phyloP scores from a whole-genome alignment of 2,113 vertebrate species.

The Cygnus atratus region DNA sequence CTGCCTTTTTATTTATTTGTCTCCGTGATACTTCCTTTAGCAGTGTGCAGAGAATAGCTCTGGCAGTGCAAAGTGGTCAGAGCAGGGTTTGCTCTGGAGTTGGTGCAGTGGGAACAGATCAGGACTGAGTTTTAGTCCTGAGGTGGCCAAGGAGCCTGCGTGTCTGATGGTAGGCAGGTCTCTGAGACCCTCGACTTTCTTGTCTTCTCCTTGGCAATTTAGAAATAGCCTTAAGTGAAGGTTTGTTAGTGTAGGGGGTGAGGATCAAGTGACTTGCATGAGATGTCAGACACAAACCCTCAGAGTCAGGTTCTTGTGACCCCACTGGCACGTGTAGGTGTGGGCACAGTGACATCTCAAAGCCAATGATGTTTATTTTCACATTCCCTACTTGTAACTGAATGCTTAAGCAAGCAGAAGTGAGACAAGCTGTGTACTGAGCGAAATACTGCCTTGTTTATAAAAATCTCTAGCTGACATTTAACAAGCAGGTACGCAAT shows the following conservation, averaged over 20 bases:
- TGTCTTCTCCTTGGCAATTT: neutral
- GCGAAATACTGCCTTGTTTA: neutral
- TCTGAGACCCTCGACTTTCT: neutral
- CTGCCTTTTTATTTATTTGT: neutral
- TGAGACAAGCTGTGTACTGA: neutral
- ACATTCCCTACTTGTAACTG: neutral
- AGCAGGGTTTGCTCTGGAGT: neutral
- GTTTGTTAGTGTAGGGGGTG: neutral
- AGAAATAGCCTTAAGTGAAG: neutral
- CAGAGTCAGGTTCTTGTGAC: neutral
- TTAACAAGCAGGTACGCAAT: neutral
- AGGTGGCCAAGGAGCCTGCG: accelerated
- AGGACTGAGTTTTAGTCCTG: neutral
- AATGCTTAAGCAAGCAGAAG: slow-evolving; percentile 29
- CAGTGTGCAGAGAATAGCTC: neutral
- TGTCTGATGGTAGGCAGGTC: neutral
- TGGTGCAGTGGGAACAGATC: neutral
- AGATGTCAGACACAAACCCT: neutral
- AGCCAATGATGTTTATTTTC: neutral
- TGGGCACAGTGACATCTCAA: neutral
- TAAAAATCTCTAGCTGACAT: neutral
- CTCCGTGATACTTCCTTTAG: neutral
- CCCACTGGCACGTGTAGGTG: neutral
- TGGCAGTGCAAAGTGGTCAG: neutral
- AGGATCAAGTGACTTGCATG: accelerated